Conservation (phyloP, 2,113 vertebrate species). For the Caranx ignobilis region DNA sequence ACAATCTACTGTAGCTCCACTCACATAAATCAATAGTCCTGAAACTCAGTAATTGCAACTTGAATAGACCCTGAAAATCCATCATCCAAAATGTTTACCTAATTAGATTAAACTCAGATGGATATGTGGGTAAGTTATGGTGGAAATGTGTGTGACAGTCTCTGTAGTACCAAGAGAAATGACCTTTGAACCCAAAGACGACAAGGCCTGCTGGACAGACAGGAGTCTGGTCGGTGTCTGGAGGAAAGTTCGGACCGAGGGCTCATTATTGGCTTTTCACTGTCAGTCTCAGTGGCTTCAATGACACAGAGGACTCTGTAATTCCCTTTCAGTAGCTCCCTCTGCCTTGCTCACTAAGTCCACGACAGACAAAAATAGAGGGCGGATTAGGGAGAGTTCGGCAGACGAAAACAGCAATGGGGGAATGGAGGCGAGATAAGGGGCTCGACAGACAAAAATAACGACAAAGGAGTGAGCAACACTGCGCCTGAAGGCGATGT, state of each 20-base stretch:
- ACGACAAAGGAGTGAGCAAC: conserved; percentile 19
- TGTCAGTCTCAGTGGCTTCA: conserved; percentile 64
- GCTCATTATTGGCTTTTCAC: conserved; percentile 64
- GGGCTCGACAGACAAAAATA: conserved; percentile 27
- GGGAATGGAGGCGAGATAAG: conserved; percentile 47
- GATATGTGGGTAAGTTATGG: conserved; percentile 12
- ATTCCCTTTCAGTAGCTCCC: conserved; percentile 57
- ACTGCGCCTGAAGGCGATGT: not conserved
- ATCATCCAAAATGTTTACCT: conserved; percentile 62
- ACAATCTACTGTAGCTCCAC: conserved; percentile 32
- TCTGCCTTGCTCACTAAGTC: conserved; percentile 32
- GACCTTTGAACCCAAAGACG: conserved; percentile 51
- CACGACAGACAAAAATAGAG: conserved; percentile 48
- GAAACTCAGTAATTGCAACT: conserved; percentile 64
- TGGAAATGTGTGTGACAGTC: conserved; percentile 1
- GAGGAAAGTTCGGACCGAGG: conserved; percentile 38
- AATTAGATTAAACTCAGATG: conserved; percentile 60
- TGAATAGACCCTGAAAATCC: conserved; percentile 50
- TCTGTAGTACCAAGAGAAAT: conserved; percentile 20
- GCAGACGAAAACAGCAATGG: conserved; percentile 28
- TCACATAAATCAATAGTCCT: conserved; percentile 59
- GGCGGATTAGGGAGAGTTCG: conserved; percentile 45
- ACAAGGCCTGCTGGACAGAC: not conserved
- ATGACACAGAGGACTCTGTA: conserved; percentile 61
- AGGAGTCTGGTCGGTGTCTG: conserved; percentile 35